Conservation (phyloP, 2,888 invertebrate species). For the Drosophila monieri region DNA sequence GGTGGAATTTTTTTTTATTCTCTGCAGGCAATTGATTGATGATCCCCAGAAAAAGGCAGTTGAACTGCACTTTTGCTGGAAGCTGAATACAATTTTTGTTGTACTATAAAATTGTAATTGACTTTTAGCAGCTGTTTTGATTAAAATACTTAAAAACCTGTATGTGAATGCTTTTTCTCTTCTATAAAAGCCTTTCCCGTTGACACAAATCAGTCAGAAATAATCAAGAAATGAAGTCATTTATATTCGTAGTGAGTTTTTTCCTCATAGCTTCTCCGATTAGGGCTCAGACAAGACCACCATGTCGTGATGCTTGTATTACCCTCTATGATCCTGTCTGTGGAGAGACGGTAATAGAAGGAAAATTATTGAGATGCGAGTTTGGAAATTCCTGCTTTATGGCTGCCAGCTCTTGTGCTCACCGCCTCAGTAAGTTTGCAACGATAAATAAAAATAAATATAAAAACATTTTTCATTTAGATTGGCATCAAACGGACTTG, state of each 20-base stretch:
- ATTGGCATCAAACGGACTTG: constrained; percentile 2
- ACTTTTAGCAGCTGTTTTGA: constrained; percentile 20
- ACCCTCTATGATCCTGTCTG: constrained; percentile 37
- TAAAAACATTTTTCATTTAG: not conserved
- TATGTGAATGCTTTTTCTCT: not conserved
- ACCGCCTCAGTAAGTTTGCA: constrained; percentile 9
- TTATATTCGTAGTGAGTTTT: constrained; percentile 1
- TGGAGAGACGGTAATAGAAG: constrained; percentile 9
- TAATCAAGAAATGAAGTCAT: constrained; percentile 13
- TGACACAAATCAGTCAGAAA: constrained; percentile 8
- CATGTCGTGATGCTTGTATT: constrained; percentile 24
- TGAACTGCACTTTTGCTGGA: constrained; percentile 9
- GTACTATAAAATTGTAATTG: constrained; percentile 5
- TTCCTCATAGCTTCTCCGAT: not conserved
- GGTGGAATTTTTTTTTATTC: constrained; percentile 28
- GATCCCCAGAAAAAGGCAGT: constrained; percentile 6
- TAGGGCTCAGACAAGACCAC: not conserved
- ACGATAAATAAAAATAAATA: not conserved
- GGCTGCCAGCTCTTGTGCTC: constrained; percentile 7
- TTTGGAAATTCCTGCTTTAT: constrained; percentile 43
- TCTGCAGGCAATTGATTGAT: constrained; percentile 14
- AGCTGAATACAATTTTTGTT: not conserved
- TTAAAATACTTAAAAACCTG: not conserved
- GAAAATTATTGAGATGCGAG: constrained; percentile 16
- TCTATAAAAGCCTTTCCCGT: constrained; percentile 17